Evolutionary conservation across 2,888 invertebrate species (phyloP).

Genomic region (Seira sanloemensis): DNA sequence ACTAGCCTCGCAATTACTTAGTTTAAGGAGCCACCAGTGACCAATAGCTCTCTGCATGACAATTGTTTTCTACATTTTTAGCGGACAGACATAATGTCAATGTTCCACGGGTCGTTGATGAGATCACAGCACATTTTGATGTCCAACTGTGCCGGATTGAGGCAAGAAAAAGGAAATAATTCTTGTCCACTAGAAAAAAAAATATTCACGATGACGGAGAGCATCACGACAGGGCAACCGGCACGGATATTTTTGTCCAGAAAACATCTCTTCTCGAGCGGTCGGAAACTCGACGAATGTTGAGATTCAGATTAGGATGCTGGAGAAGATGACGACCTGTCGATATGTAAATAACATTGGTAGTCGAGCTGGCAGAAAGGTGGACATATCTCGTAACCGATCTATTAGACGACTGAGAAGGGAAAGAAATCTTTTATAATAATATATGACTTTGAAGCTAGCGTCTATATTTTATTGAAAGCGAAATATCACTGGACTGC

Average conservation of each 20-base stretch:
- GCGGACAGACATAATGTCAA: slow-evolving; percentile 64
- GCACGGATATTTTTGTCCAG: too few relatives aligned
- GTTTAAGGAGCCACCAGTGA: too few relatives aligned
- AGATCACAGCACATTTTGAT: slow-evolving; percentile 49
- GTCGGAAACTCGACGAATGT: not conserved
- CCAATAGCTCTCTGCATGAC: slow-evolving; percentile 38
- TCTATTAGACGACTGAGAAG: too few relatives aligned
- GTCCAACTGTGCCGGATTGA: slow-evolving; percentile 49
- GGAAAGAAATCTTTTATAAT: too few relatives aligned
- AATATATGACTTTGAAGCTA: slow-evolving; percentile 1
- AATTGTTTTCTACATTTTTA: too few relatives aligned
- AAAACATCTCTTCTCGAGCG: too few relatives aligned
- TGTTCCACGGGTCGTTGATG: slow-evolving; percentile 51
- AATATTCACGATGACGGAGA: too few relatives aligned
- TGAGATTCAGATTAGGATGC: too few relatives aligned
- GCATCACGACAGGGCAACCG: too few relatives aligned
- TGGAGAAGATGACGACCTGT: slow-evolving; percentile 44
- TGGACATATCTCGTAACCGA: slow-evolving; percentile 44
- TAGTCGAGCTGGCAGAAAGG: not conserved
- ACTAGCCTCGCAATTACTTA: too few relatives aligned
- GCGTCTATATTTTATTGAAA: not conserved
- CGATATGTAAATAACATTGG: slow-evolving; percentile 55
- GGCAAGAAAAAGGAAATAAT: too few relatives aligned
- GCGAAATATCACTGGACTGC: not conserved
- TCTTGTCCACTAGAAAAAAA: too few relatives aligned